Base-by-base conservation (phyloP, 2,113 vertebrate genomes). In the Vanacampus margaritifer region DNA sequence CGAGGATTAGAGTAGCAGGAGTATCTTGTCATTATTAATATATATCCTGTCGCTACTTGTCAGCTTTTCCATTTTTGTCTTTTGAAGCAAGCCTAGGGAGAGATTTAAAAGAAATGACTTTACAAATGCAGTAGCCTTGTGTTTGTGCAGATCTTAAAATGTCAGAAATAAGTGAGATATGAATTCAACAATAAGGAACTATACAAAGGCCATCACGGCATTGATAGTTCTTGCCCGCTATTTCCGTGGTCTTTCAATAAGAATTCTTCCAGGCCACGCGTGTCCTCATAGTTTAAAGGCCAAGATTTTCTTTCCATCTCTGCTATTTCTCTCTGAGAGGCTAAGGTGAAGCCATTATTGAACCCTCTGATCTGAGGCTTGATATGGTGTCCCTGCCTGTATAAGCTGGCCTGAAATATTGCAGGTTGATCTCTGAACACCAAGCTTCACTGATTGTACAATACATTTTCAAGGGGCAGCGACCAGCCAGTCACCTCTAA, bases 331-430 rank as follows among this genome's bases (percentile, higher is more conserved):
- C 56, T 82, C 36, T 0, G n/a, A 50, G 57, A 58, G 59, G 75
- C 77, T 72, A 76, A 78, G 69, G 72, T 68, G 70, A 86, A 83
- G 69, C 78, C 51, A 65, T 79, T 81, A 81, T 76, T 86, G 75
- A 86, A 80, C 71, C 76, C 60, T 73, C 21, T 72, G 84, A 89
- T 89, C 68, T 72, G 60, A 71, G 28, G 24, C 45, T 54, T 36
- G 82, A 86, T 83, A 81, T 66, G 64, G 28, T 3, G 59, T 68
- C 58, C 57, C 65, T 43, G 46, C 65, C 73, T 74, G 63, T 73
- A 74, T 76, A 65, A 83, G 64, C 66, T 60, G 72, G 54, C 48
- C 66, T 79, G 62, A 86, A 79, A 87, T 82, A 85, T 75, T 75
- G 64, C 69, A 46, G 77, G 36, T 65, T 84, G 74, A 81, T 84